These are phyloP conservation scores for Anas acuta DNA, from an alignment of 2,797 vertebrate genomes.

Conservation along the genomic window DNA sequence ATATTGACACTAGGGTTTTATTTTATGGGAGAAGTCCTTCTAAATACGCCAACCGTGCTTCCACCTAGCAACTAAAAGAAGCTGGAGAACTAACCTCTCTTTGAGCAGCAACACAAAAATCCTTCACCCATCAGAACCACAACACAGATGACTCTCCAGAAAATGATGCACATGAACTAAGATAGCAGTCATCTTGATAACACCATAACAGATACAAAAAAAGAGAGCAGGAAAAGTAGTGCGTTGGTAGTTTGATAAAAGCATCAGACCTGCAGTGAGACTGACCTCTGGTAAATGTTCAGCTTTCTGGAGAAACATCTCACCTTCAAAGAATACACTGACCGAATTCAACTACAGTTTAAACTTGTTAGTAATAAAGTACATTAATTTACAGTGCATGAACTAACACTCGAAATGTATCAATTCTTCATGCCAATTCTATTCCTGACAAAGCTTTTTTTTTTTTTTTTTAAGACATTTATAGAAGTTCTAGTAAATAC, in stretches of 20 bases:
- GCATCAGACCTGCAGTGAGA: neutral
- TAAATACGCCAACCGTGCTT: neutral
- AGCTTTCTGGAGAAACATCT: neutral
- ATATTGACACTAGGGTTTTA: neutral
- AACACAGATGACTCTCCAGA: neutral
- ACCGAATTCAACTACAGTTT: neutral
- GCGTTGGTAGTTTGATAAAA: neutral
- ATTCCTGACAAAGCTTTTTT: neutral
- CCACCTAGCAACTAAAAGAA: neutral
- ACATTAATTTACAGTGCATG: constrained; percentile 30
- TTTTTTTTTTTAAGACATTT: neutral
- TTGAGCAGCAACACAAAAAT: neutral
- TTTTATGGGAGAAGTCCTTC: neutral
- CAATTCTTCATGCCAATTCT: neutral
- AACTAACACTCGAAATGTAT: constrained; percentile 20
- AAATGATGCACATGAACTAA: neutral
- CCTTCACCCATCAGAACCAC: neutral
- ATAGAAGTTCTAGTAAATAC: neutral
- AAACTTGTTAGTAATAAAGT: neutral
- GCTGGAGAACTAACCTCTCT: neutral
- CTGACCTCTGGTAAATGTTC: neutral
- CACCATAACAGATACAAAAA: neutral
- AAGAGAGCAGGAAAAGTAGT: neutral
- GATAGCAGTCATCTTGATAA: neutral
- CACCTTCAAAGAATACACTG: neutral